These are phyloP conservation scores for Samia ricini DNA, from an alignment of 1,140 invertebrate species.

Conservation along the genomic window DNA sequence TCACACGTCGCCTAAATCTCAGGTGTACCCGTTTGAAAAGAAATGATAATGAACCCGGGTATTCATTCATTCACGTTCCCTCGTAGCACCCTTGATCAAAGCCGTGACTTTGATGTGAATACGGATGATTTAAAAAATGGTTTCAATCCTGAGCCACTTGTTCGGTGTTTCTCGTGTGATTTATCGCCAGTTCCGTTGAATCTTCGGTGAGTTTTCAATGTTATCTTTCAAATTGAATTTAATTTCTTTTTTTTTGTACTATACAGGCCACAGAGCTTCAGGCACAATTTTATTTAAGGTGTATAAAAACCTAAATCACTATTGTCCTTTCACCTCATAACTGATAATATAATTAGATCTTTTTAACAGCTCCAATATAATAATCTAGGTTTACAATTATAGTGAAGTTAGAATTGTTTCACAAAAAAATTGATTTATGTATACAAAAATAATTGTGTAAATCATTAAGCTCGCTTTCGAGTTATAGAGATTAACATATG, in stretches of 20 bases:
- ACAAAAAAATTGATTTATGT: too few species aligned
- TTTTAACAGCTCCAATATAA: too few species aligned
- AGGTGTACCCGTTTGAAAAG: conserved; percentile 49
- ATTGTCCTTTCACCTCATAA: too few species aligned
- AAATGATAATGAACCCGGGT: conserved; percentile 60
- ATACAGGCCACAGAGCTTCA: too few species aligned
- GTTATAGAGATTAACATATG: too few species aligned
- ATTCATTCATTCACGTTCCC: conserved; percentile 20
- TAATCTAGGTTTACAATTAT: too few species aligned
- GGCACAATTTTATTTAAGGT: too few species aligned
- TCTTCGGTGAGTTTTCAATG: neutral
- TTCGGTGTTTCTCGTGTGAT: neutral
- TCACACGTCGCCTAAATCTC: conserved; percentile 18
- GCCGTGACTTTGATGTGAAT: conserved; percentile 30
- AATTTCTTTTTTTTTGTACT: conserved; percentile 20
- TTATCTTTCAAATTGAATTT: neutral
- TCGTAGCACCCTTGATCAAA: conserved; percentile 12
- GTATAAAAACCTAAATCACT: too few species aligned
- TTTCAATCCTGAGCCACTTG: conserved; percentile 11
- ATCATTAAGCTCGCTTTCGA: too few species aligned
- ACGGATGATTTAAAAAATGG: conserved; percentile 25
- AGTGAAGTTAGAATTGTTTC: too few species aligned
- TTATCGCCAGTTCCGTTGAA: neutral
- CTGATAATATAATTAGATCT: too few species aligned
- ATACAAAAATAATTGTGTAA: too few species aligned